Percentiles rank a stretch among this genome's conserved stretches.
Conservation (phyloP, 2,888 invertebrate genomes). For the Chrysodeixis includens region DNA sequence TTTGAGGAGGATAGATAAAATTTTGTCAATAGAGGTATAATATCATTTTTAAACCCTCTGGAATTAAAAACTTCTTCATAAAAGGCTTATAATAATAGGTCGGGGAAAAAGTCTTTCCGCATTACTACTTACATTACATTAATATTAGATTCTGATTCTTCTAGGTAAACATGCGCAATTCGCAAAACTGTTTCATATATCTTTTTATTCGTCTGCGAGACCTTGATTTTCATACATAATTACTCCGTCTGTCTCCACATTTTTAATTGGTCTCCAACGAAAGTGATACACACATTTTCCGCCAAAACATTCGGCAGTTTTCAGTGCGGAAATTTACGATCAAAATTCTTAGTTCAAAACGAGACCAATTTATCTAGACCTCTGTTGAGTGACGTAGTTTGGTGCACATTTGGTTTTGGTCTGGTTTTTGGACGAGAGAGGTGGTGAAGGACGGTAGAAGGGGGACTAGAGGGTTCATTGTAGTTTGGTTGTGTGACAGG, state of each 20-base stretch:
- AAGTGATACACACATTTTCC: slow-evolving; percentile 3
- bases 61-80: too few species aligned
- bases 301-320: slow-evolving; percentile 20
- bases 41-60: too few species aligned
- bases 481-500: slow-evolving; percentile 10
- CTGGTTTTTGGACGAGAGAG: neutral
- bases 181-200: too few species aligned
- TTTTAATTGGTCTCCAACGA: slow-evolving; percentile 2
- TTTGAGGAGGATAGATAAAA: too few species aligned
- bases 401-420: neutral
- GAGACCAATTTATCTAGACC: neutral
- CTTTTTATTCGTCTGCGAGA: too few species aligned
- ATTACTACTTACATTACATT: too few species aligned
- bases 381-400: neutral
- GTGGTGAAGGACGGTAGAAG: neutral
- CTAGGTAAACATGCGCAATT: too few species aligned
- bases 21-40: too few species aligned
- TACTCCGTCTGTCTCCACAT: neutral
- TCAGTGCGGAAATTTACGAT: slow-evolving; percentile 47
- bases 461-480: neutral
- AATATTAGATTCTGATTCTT: too few species aligned
- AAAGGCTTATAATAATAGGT: too few species aligned
- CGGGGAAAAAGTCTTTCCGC: too few species aligned
- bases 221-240: neutral
- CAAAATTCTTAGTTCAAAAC: slow-evolving; percentile 25